A percentile compares a stretch with the other conserved stretches of the same genome.
Conservation (phyloP, 2,888 invertebrate species). For the Tetropium fuscum region DNA sequence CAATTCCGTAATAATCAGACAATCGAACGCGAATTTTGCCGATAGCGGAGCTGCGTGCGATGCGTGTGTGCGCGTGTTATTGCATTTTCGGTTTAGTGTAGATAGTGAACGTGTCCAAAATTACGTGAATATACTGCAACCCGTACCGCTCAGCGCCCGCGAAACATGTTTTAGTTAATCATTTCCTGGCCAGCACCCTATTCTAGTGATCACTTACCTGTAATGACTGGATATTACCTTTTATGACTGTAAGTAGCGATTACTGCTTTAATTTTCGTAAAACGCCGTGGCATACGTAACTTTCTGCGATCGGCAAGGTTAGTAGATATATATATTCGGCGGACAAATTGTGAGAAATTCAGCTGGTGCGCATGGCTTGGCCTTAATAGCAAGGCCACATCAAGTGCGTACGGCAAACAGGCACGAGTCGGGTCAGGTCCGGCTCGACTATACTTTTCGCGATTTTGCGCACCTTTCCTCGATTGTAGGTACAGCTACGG, state of each 20-base stretch:
- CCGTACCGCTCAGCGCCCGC: conserved; percentile 6
- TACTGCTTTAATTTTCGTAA: background rate
- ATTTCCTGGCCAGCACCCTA: background rate
- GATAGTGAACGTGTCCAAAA: conserved; percentile 39
- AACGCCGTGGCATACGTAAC: background rate
- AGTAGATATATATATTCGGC: conserved; percentile 10
- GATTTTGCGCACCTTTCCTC: background rate
- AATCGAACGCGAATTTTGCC: conserved; percentile 51
- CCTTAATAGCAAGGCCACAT: conserved; percentile 54
- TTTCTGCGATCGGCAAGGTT: conserved; percentile 21
- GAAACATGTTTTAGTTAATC: conserved; percentile 9
- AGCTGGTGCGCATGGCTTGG: conserved; percentile 44
- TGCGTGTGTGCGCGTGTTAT: conserved; percentile 47
- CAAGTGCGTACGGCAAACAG: conserved; percentile 47
- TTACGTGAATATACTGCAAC: conserved; percentile 8
- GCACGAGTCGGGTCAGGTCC: conserved; percentile 43
- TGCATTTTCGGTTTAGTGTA: conserved; percentile 45
- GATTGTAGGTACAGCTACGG: too few species aligned
- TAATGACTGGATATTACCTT: conserved; percentile 1
- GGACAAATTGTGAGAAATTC: conserved; percentile 11
- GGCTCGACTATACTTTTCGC: conserved; percentile 20
- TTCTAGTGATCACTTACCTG: background rate
- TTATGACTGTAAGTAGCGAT: conserved; percentile 20
- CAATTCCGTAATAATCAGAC: conserved; percentile 37
- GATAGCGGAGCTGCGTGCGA: conserved; percentile 45